phyloP scores from a whole-genome alignment of 2,888 invertebrate genomes.

The Luperina testacea region DNA sequence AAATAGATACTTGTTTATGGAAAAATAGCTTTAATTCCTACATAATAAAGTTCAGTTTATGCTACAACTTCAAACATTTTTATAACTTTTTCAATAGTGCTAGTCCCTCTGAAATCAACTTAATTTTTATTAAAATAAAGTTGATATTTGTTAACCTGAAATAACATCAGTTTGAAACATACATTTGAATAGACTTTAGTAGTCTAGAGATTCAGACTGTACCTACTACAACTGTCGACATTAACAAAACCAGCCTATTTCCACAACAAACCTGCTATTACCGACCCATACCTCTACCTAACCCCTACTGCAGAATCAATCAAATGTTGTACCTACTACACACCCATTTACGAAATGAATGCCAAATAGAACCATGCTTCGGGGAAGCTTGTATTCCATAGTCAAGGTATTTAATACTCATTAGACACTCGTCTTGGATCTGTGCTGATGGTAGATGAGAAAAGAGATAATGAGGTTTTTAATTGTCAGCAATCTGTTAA shows the following conservation, averaged over 20 bases:
- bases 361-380: conserved; percentile 16
- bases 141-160: no score
- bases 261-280: conserved; percentile 28
- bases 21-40: no score
- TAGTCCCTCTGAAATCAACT: no score
- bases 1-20: no score
- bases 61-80: no score
- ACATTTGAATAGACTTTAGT: no score
- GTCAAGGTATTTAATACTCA: background rate
- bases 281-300: conserved; percentile 27
- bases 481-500: background rate
- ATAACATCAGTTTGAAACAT: no score
- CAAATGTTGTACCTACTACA: conserved; percentile 19
- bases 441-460: background rate
- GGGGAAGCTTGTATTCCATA: background rate
- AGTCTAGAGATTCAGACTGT: background rate
- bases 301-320: conserved; percentile 53
- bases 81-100: no score
- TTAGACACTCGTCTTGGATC: background rate
- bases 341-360: conserved; percentile 42
- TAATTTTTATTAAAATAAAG: no score
- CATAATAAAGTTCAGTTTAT: no score
- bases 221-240: background rate
- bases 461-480: background rate
- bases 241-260: conserved; percentile 15